Percentiles rank a stretch among this genome's conserved stretches.
phyloP scores from a whole-genome alignment of 2,113 vertebrate genomes.

The Pleuronectes platessa region DNA sequence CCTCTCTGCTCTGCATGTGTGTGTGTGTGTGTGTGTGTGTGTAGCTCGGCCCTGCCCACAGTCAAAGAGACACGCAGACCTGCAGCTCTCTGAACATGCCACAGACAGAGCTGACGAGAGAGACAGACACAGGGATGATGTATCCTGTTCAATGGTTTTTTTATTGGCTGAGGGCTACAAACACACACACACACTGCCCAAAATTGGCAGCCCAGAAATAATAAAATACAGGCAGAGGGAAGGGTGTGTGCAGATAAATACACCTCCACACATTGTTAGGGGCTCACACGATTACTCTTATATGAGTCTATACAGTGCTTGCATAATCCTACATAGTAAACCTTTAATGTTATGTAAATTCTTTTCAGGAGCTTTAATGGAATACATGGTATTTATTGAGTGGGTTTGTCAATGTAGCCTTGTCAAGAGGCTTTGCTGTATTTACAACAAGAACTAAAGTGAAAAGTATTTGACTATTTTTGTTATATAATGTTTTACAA shows the following conservation, averaged over 20 bases:
- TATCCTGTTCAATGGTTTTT: background rate
- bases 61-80: background rate
- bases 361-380: background rate
- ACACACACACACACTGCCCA: too few relatives aligned
- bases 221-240: background rate
- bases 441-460: background rate
- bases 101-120: background rate
- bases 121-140: background rate
- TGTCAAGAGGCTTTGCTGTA: too few relatives aligned
- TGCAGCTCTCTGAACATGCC: background rate
- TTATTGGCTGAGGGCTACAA: background rate
- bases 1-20: background rate
- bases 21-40: background rate
- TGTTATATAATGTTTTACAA: background rate
- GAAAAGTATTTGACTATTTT: slow-evolving; percentile 1
- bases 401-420: background rate
- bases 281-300: too few relatives aligned
- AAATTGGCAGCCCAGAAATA: background rate
- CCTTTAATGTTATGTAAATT: background rate
- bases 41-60: background rate
- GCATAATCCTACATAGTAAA: background rate
- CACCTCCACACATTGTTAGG: background rate
- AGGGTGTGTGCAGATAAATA: background rate
- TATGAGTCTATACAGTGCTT: background rate
- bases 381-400: background rate